Conservation (phyloP, 2,113 vertebrate genomes). For the Turnix velox region DNA sequence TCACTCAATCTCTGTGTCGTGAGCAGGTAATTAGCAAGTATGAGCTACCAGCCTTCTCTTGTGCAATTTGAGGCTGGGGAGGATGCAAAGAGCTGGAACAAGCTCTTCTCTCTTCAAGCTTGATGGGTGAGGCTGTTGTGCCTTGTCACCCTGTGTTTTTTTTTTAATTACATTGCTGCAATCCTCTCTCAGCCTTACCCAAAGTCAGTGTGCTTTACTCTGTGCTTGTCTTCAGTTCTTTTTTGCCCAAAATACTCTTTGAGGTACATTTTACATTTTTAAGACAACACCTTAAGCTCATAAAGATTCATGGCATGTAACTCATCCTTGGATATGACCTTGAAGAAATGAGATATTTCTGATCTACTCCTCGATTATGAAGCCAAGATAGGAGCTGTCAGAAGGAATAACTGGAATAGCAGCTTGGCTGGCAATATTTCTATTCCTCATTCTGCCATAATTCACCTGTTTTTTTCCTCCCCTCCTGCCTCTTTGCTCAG, state of each 20-base stretch:
- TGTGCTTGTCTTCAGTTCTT: not conserved
- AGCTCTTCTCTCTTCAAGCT: not conserved
- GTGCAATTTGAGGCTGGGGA: not conserved
- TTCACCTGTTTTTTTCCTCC: not conserved
- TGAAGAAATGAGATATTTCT: slow-evolving; percentile 6
- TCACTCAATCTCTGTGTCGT: not conserved
- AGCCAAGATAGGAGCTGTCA: not conserved
- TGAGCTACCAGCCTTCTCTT: not conserved
- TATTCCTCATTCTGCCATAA: not conserved
- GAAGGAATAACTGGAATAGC: not conserved
- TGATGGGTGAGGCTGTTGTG: not conserved
- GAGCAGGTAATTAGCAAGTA: not conserved
- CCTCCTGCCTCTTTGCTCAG: not conserved
- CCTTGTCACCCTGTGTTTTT: not conserved
- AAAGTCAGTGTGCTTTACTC: not conserved
- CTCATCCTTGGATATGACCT: not conserved
- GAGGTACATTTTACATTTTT: not conserved
- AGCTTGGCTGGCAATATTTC: not conserved
- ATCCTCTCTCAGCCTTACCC: not conserved
- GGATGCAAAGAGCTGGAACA: not conserved
- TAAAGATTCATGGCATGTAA: not conserved
- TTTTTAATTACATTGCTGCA: slow-evolving; percentile 11
- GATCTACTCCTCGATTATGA: not conserved
- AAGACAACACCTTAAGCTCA: not conserved
- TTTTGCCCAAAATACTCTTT: not conserved